Percentiles rank a stretch among this genome's conserved stretches.
phyloP scores from a whole-genome alignment of 2,888 invertebrate genomes.

The Acholoe squamosa region DNA sequence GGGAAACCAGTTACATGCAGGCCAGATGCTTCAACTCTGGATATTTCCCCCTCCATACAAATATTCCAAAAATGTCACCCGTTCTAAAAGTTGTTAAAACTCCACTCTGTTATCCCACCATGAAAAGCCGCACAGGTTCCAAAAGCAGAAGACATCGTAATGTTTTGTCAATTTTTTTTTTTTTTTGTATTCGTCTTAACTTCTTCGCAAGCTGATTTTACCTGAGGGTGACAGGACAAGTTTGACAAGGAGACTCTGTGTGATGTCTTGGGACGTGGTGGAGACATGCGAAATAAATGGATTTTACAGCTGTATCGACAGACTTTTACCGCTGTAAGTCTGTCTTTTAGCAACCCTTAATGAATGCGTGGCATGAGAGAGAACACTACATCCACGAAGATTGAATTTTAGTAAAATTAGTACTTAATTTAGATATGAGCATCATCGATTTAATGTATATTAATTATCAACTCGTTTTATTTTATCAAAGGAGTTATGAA shows the following conservation, averaged over 20 bases:
- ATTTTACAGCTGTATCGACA: not conserved
- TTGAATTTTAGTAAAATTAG: too few species aligned
- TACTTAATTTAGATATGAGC: too few species aligned
- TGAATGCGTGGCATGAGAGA: not conserved
- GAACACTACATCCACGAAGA: not conserved
- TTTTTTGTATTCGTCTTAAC: not conserved
- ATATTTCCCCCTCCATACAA: not conserved
- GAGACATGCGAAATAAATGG: not conserved
- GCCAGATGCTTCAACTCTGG: not conserved
- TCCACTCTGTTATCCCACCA: not conserved
- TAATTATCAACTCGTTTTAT: too few species aligned
- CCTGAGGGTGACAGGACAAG: not conserved
- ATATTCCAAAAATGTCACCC: slow-evolving; percentile 1
- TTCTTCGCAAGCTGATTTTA: not conserved
- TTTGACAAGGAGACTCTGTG: slow-evolving; percentile 25
- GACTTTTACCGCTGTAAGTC: not conserved
- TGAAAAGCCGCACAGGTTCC: not conserved
- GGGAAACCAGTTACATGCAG: slow-evolving; percentile 1
- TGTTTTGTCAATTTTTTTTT: not conserved
- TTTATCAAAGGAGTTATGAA: too few species aligned
- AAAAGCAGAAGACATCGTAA: not conserved
- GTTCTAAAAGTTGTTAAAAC: not conserved
- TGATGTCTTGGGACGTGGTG: not conserved
- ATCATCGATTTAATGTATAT: too few species aligned
- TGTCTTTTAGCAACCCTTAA: not conserved